Conservation (phyloP, 2,888 invertebrate species). For the Epirrhoe alternata region DNA sequence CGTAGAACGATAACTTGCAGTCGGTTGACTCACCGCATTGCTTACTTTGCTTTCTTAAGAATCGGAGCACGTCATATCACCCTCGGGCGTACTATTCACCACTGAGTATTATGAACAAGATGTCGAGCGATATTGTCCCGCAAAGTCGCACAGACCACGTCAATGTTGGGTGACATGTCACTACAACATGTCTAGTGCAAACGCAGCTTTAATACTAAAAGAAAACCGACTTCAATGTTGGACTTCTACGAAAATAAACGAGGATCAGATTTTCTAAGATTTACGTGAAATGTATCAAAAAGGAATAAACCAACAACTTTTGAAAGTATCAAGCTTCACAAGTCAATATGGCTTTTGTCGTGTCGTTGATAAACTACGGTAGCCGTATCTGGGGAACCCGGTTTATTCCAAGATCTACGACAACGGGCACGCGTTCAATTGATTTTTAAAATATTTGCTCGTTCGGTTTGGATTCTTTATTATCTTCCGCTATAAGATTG, state of each 20-base stretch:
- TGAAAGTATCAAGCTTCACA: neutral
- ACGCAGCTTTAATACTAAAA: no score
- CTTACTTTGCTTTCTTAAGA: neutral
- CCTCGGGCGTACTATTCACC: no score
- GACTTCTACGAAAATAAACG: no score
- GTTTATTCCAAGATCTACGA: slow-evolving; percentile 21
- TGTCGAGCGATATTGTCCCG: no score
- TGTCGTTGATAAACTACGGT: neutral
- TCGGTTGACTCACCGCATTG: slow-evolving; percentile 22
- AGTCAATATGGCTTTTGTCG: neutral
- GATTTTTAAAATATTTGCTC: slow-evolving; percentile 36
- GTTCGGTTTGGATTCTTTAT: slow-evolving; percentile 21
- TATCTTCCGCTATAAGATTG: slow-evolving; percentile 17
- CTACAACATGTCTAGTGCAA: no score
- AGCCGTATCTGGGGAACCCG: neutral
- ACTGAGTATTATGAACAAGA: no score
- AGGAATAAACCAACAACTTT: no score
- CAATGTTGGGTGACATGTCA: no score
- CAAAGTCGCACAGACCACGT: no score
- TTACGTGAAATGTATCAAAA: no score
- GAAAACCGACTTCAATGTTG: no score
- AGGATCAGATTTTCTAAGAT: no score
- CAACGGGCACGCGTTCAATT: slow-evolving; percentile 29
- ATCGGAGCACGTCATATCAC: neutral
- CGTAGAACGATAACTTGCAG: slow-evolving; percentile 38